Evolutionary conservation across 64 coral and sea anemone species (phyloP).

Genomic region (Cladopsammia gracilis): DNA sequence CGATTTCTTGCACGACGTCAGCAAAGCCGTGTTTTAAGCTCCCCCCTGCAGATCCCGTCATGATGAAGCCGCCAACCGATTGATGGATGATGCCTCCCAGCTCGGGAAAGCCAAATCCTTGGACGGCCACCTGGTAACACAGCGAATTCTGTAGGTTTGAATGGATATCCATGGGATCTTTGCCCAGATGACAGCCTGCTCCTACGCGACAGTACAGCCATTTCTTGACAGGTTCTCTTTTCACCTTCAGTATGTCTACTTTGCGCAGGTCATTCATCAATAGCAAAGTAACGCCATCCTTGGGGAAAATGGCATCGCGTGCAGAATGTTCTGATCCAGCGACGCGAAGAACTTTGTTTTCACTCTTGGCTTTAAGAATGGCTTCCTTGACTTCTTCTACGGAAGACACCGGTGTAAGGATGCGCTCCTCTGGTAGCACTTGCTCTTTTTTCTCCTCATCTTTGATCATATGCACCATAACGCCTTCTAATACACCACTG

Average conservation of each 20-base stretch:
- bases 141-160: slow-evolving; percentile 52
- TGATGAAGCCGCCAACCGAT: slow-evolving; percentile 66
- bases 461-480: too few species aligned
- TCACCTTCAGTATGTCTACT: slow-evolving; percentile 33
- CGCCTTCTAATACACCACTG: too few species aligned
- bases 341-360: slow-evolving; percentile 45
- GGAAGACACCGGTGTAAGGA: not conserved
- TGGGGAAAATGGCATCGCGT: slow-evolving; percentile 20
- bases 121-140: slow-evolving; percentile 24
- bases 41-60: slow-evolving; percentile 80
- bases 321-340: slow-evolving; percentile 58
- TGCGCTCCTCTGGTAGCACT: too few species aligned
- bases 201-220: slow-evolving; percentile 67
- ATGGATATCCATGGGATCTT: slow-evolving; percentile 18
- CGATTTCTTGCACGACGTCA: slow-evolving; percentile 70
- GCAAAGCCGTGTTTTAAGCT: slow-evolving; percentile 71
- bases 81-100: slow-evolving; percentile 83
- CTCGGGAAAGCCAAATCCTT: slow-evolving; percentile 65
- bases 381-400: slow-evolving; percentile 46
- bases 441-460: too few species aligned
- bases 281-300: slow-evolving; percentile 43
- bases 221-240: slow-evolving; percentile 25
- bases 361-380: slow-evolving; percentile 22
- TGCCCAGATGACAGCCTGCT: slow-evolving; percentile 65
- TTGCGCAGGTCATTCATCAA: slow-evolving; percentile 58